Base-by-base conservation (phyloP, 2,113 vertebrate genomes). In the Brienomyrus brachyistius region DNA sequence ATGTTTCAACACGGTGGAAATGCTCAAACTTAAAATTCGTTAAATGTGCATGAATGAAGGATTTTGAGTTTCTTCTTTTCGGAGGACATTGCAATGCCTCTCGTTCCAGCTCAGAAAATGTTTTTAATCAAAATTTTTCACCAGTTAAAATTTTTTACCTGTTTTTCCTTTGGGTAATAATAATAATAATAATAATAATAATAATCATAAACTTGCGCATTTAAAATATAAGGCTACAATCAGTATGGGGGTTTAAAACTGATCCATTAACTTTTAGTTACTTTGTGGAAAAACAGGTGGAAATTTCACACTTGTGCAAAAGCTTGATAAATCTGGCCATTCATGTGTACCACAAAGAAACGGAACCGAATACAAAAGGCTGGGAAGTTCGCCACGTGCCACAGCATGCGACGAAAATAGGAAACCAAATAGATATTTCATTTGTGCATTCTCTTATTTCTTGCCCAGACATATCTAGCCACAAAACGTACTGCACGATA, bases 381-480 rank as follows among this genome's bases (percentile, higher is more conserved):
- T 70, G 27, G 45, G 40, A 86, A 70, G 45, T 85, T 40, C 54
- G 19, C n/a, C 35, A 31, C 35, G 31, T 23, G 23, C 21, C 83
- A 86, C 31, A 87, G 56, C 83, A 23, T 70, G 56, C 47, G 77
- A 51, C 47, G 62, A 21, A 59, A 90, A 88, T 21, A 88, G 40
- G 4, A 10, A 87, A 45, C 47, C 10, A n/a, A 90, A 82, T 74
- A 87, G 19, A 31, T n/a, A 31, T 27, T 52, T 45, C 8, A 4
- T 21, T 88, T 80, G 23, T 13, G 7, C 85, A 66, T 43, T 66
- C 86, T 82, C 48, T 51, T 86, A 51, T 90, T 83, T 50, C 87
- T 80, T 31, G 43, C 77, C 86, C 54, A 90, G 70, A 87, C 86
- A 87, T 52, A 88, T 56, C 21, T 91, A 91, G 87, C 89, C 89